Conservation (phyloP, 2,113 vertebrate species). For the Phocoena sinus region DNA sequence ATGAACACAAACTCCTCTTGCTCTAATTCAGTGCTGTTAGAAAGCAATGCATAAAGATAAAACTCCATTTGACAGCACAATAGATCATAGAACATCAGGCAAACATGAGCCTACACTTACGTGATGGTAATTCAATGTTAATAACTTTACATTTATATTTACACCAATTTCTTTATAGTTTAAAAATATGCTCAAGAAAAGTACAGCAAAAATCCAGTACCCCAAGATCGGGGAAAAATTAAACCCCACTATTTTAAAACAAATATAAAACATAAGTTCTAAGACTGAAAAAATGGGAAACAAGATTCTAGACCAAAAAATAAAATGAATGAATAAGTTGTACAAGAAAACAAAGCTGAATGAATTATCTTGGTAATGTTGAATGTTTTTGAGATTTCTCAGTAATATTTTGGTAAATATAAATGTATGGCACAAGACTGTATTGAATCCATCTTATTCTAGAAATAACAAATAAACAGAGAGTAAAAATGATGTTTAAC, state of each 20-base stretch:
- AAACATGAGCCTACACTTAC: background rate
- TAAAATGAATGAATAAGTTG: background rate
- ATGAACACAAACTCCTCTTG: background rate
- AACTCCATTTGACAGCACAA: background rate
- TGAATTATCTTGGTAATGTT: background rate
- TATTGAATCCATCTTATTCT: background rate
- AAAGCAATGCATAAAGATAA: background rate
- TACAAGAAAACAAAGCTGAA: background rate
- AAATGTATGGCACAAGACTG: background rate
- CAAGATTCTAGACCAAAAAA: background rate
- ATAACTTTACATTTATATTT: background rate
- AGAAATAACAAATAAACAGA: background rate
- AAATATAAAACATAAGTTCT: background rate
- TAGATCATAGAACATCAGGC: background rate
- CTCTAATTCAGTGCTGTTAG: background rate
- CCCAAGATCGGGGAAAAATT: background rate
- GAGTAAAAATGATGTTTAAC: background rate
- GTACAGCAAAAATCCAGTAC: background rate
- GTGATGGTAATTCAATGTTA: background rate
- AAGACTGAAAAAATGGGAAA: background rate
- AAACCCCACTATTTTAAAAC: background rate
- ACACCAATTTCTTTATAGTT: background rate
- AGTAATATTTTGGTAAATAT: background rate
- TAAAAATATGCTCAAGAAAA: background rate
- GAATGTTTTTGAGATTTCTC: background rate